Evolutionary conservation across 2,888 invertebrate species (phyloP), one percentile per base, ranked within the genome.

Genomic region (Catotricha subobsoleta): DNA sequence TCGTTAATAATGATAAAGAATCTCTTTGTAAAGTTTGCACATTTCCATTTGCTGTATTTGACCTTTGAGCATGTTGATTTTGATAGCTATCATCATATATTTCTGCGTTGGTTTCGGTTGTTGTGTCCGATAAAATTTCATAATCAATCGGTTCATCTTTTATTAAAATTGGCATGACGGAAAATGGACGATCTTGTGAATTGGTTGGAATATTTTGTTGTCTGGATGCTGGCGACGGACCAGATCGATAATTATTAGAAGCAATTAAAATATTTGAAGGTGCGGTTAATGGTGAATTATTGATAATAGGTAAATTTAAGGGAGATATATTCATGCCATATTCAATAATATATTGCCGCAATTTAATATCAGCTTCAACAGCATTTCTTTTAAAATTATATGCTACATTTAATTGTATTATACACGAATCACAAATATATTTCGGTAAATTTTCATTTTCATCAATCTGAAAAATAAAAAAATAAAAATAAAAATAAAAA

Each of bases 321-420:
- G 36, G 23, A 3, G 38, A 28, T 7, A 38, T 23, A 33, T 23
- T 33, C 10, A 40, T 13, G 18, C 48, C 50, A 43, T 48, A 48
- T 40, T 50, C 50, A 30, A 50, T 50, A 27, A 47, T 44, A 40
- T 50, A 50, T 28, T 50, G 49, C 9, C 46, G 44, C 6, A 49
- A 39, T 43, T 48, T 48, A 12, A 46, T 45, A 21, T 49, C 49
- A 33, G 46, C 47, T 41, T 50, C 48, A 12, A 49, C 39, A 1
- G 50, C 50, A 20, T 45, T 44, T 9, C 45, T 33, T 38, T 50
- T 50, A 23, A 50, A 48, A 27, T 48, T 48, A 20, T 50, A 50
- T 1, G 50, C 46, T 15, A 50, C 48, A 39, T 50, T 50, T 9
- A 49, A 40, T 39, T 50, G 50, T 9, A 49, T 48, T 9, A 50